Conservation (phyloP, 1,140 invertebrate species). For the Psilanteris sp. region DNA sequence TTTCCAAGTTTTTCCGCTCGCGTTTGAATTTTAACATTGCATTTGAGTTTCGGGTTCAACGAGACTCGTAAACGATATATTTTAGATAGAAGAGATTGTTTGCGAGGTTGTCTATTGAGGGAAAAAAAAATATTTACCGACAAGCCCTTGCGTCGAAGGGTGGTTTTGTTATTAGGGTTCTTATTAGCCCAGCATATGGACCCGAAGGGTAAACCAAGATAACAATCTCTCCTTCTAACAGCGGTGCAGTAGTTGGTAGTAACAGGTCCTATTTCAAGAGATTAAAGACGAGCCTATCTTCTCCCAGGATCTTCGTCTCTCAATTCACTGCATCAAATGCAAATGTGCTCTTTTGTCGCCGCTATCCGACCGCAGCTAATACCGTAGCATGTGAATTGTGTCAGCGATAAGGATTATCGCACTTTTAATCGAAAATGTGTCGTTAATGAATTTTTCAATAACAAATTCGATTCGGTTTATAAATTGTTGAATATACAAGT, state of each 20-base stretch:
- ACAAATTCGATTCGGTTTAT: too few species aligned
- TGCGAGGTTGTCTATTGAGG: too few species aligned
- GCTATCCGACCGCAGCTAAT: slow-evolving; percentile 32
- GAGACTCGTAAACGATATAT: too few species aligned
- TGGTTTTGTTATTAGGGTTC: slow-evolving; percentile 74
- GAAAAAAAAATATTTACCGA: slow-evolving; percentile 79
- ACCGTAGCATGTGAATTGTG: slow-evolving; percentile 31
- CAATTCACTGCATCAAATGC: slow-evolving; percentile 62
- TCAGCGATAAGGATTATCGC: slow-evolving; percentile 8
- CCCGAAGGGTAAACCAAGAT: slow-evolving; percentile 71
- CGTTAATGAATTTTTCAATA: too few species aligned
- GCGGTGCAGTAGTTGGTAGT: slow-evolving; percentile 66
- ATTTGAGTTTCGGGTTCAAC: too few species aligned
- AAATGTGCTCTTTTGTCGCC: slow-evolving; percentile 64
- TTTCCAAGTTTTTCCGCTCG: too few species aligned
- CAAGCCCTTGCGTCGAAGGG: slow-evolving; percentile 69
- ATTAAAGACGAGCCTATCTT: slow-evolving; percentile 69
- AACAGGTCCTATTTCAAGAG: slow-evolving; percentile 79
- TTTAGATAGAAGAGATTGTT: too few species aligned
- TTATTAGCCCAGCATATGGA: slow-evolving; percentile 79
- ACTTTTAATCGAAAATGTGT: background rate
- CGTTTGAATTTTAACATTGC: too few species aligned
- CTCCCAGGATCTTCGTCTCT: slow-evolving; percentile 50
- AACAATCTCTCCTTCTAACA: slow-evolving; percentile 66
- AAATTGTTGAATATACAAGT: too few species aligned